These are phyloP conservation scores for Scylla paramamosain DNA, from an alignment of 1,140 invertebrate species.

Conservation along the genomic window DNA sequence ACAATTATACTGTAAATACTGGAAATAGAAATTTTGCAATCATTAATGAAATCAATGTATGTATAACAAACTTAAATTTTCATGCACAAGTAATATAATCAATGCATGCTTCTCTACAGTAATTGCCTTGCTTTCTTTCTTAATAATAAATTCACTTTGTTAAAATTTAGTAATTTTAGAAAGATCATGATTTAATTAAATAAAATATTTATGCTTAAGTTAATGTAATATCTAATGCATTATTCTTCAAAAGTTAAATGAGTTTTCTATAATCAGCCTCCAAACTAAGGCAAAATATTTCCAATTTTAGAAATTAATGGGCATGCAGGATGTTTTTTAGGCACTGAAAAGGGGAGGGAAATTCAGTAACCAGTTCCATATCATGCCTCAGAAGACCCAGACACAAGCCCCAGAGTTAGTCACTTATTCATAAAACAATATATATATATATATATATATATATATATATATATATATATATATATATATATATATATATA, in stretches of 20 bases:
- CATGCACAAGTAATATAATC: not conserved
- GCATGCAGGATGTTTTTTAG: not conserved
- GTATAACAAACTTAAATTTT: not conserved
- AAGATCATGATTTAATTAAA: not conserved
- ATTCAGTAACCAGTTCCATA: not conserved
- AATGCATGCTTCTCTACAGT: not conserved
- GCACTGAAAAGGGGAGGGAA: not conserved
- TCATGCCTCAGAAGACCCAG: not conserved
- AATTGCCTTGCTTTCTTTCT: not conserved
- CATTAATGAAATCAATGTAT: not conserved
- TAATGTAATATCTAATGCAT: not conserved
- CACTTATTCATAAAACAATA: not conserved
- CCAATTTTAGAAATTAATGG: not conserved
- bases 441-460: constrained; percentile 52
- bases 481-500: constrained; percentile 43
- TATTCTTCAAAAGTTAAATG: not conserved
- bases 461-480: constrained; percentile 43
- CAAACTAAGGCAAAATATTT: not conserved
- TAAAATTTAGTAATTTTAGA: not conserved
- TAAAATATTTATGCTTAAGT: not conserved
- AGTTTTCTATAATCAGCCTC: not conserved
- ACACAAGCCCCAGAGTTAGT: not conserved
- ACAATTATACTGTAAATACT: constrained; percentile 5
- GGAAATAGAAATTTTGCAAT: not conserved
- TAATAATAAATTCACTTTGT: not conserved